Evolutionary conservation across 1,140 invertebrate species (phyloP), one percentile per base, ranked within the genome.

Genomic region (Piezodorus guildinii): DNA sequence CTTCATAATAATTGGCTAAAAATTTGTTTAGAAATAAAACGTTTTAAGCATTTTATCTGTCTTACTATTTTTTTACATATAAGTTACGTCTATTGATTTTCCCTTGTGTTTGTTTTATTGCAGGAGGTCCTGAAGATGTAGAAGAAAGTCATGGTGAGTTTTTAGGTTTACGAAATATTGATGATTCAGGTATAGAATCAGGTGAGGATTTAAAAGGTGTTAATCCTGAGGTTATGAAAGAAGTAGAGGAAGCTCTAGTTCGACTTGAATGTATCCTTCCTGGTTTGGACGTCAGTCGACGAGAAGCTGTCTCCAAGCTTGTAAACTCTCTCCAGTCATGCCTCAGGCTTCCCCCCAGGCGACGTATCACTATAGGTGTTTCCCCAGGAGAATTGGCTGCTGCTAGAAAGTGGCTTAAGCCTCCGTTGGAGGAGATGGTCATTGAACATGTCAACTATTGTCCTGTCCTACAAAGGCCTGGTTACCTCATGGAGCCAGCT

Each of bases 311-410:
- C 0, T 76, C 91, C 15, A 78, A 82, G 15, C 76, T 92, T 0
- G 88, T 91, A 17, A 84, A 83, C 2, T 82, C 86, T 54, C 77
- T 92, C 0, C 80, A 92, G 70, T 79, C 81, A 2, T 88, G 87
- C 23, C 74, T 90, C 3, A 77, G 75, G 62, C 72, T 78, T 17
- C 70, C 71, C 58, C 72, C 71, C 46, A 63, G 69, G 34, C 80
- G 81, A 39, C 77, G 88, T 3, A 86, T 91, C 70, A 91, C 88
- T 0, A 86, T 91, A 4, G 88, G 86, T 17, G 88, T 91, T 1
- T 88, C 84, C 4, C 77, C 79, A 1, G 87, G 90, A 71, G 88
- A 91, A 68, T 73, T 91, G 25, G 86, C 83, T 1, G 80, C 84
- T 66, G 88, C 88, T 0, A 77, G 88, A 51, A 80, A 82, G 60